Evolutionary conservation across 2,113 vertebrate species (phyloP), one percentile per base, ranked within the genome.

Genomic region (Oncorhynchus keta): DNA sequence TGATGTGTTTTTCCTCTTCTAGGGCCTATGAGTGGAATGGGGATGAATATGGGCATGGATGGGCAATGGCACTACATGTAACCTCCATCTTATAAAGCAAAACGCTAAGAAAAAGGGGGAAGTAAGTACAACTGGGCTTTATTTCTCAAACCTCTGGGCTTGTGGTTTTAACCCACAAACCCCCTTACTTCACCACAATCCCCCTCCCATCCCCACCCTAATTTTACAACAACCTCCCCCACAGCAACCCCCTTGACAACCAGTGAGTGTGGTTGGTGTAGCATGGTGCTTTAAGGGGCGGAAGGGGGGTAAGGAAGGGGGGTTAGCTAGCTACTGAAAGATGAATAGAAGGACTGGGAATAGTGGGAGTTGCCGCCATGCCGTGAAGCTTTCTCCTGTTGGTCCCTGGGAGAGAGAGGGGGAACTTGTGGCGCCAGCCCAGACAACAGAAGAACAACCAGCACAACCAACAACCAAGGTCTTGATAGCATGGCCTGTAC

Each of bases 21-120:
- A 99, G 98, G 98, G 94, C 98, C 98, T 95, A 99, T 99, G 98
- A 98, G 97, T 96, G 98, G 98, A 96, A 99, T 99, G 98, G 97
- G 97, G 94, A 99, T 99, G 98, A 99, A 99, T 95, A 99, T 99
- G 98, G 98, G 98, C 94, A 99, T 99, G 97, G 98, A 99, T 93
- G 98, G 98, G 93, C 98, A 99, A 93, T 99, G 98, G 98, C 98
- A 99, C 96, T 99, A 99, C 97, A 99, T 99, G 98, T 99, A 99
- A 98, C 94, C 94, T 94, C 93, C 95, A 94, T 92, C 96, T 96
- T 97, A 95, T 95, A 96, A 96, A 96, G 94, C 95, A 95, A 93
- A 91, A 95, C 93, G 89, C 95, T 97, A 96, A 95, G 94, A 96
- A 93, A 96, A 93, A 96, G 95, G 97, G 96, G 97, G 96, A 99